Conservation (phyloP, 2,888 invertebrate species). For the Adelognathus sp. region DNA sequence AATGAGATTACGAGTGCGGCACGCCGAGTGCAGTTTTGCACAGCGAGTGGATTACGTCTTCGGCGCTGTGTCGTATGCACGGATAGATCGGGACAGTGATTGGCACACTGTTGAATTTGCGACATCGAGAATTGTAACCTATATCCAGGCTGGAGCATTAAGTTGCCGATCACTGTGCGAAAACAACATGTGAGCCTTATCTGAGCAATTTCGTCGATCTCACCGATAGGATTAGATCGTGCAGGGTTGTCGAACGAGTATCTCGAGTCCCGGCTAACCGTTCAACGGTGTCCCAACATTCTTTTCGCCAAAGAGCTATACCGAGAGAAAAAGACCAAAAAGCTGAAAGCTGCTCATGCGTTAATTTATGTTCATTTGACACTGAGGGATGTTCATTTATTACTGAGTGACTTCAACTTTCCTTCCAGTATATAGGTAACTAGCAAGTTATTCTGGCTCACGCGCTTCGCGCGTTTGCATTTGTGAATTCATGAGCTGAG, state of each 20-base stretch:
- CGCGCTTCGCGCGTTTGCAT: too few relatives aligned
- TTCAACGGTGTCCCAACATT: constrained; percentile 14
- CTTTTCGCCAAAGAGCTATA: constrained; percentile 10
- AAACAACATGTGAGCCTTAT: constrained; percentile 24
- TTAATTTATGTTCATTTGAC: too few relatives aligned
- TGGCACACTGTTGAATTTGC: background rate
- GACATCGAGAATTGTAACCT: background rate
- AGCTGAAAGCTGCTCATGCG: background rate
- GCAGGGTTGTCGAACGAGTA: constrained; percentile 27
- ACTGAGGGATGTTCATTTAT: background rate
- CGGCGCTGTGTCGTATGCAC: background rate
- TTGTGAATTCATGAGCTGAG: too few relatives aligned
- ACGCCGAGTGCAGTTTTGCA: background rate
- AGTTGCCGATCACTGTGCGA: background rate
- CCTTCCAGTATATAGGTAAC: background rate
- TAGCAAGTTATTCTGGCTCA: too few relatives aligned
- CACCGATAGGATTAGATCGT: constrained; percentile 17
- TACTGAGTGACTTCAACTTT: background rate
- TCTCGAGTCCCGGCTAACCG: background rate
- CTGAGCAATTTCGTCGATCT: constrained; percentile 42
- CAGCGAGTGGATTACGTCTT: constrained; percentile 30
- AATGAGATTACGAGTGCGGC: constrained; percentile 18
- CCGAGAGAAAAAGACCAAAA: background rate
- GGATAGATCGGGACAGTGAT: background rate
- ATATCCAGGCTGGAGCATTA: background rate